Percentiles rank a stretch among this genome's conserved stretches.
Evolutionary conservation across 2,797 vertebrate genomes (phyloP).

Genomic region (Bradypus variegatus): DNA sequence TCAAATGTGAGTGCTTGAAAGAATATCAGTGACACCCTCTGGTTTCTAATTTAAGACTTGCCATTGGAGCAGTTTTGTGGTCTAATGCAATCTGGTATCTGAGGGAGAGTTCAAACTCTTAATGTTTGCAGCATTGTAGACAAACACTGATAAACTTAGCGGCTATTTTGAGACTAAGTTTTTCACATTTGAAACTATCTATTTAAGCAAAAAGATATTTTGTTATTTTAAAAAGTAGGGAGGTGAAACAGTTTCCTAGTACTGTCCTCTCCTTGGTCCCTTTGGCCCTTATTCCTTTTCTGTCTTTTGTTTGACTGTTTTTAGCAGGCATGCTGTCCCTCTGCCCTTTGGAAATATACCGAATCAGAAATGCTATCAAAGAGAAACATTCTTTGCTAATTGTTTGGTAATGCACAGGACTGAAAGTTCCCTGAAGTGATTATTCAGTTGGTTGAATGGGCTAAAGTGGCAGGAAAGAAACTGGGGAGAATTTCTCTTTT

Average conservation of each 20-base stretch:
- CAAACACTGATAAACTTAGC: too few relatives aligned
- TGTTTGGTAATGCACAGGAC: neutral
- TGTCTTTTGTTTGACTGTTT: neutral
- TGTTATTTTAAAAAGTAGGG: neutral
- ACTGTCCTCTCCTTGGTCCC: fast-evolving
- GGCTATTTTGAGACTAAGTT: neutral
- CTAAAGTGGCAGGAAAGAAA: neutral
- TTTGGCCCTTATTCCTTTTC: neutral
- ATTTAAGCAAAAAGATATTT: neutral
- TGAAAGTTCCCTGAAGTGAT: fast-evolving
- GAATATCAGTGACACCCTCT: fast-evolving
- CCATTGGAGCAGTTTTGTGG: fast-evolving
- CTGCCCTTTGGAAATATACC: neutral
- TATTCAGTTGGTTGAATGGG: too few relatives aligned
- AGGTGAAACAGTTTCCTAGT: neutral
- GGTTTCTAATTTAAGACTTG: neutral
- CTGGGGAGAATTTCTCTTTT: neutral
- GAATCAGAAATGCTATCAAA: too few relatives aligned
- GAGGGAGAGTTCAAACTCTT: neutral
- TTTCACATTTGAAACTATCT: neutral
- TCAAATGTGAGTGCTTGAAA: fast-evolving
- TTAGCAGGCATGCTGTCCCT: neutral
- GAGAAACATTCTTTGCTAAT: neutral
- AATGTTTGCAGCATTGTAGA: neutral
- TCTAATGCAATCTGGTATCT: neutral